Base-by-base conservation (phyloP, 2,113 vertebrate genomes). In the Misgurnus mizolepis region DNA sequence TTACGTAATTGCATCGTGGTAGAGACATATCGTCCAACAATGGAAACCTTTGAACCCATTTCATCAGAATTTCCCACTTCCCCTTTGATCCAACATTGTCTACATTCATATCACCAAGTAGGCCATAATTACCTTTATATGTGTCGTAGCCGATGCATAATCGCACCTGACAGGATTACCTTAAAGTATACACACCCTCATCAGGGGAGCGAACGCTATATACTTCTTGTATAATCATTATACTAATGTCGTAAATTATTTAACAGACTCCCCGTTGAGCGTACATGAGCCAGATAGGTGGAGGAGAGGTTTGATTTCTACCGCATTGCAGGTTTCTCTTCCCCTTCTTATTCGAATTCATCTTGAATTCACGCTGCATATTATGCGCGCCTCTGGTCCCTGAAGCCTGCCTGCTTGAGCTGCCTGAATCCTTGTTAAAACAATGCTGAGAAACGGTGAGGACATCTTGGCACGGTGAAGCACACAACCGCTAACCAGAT, bases 311-410 rank as follows among this genome's bases (percentile, higher is more conserved):
- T 72, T 79, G 76, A 76, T 80, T 85, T 85, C 74, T 87, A 86
- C 85, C 87, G 86, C 77, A 9, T 47, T 83, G 85, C 88, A 86
- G 76, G 75, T 85, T 85, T 67, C 65, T 55, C 75, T n/a, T 82
- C 53, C 83, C 83, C 81, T 82, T 85, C 77, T 12, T 87, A 85
- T 78, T 86, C 27, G 71, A 80, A 83, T 87, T 88, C 86, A 81
- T 89, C 81, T 90, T 78, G 73, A 84, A 90, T 89, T 89, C 89
- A 85, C 69, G 61, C 74, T 83, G 79, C 87, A 86, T 82, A 82
- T 78, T 75, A 69, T 3, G 53, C 67, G 86, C 80, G 77, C 85
- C 80, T 67, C 56, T 76, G 64, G 78, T 80, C 79, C 76, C 76
- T 64, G 53, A 67, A 78, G 56, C 64, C 66, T 77, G 78, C 45